Evolutionary conservation across 2,113 vertebrate species (phyloP).

Genomic region (Dendropsophus ebraccatus): DNA sequence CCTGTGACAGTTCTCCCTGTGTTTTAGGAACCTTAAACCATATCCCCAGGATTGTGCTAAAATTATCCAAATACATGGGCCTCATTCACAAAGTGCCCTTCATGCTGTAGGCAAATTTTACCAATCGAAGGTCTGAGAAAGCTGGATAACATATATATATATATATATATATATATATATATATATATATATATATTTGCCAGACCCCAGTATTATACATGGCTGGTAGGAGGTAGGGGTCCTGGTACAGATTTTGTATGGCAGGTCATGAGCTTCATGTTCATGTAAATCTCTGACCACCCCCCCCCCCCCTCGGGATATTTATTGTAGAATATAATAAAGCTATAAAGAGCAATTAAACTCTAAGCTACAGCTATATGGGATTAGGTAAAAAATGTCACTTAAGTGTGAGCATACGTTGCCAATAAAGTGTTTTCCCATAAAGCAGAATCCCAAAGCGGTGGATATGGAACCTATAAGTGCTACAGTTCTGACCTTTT

Average conservation of each 20-base stretch:
- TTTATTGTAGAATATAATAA: background rate
- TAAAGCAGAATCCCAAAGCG: background rate
- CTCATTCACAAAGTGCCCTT: no score
- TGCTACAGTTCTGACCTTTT: conserved; percentile 38
- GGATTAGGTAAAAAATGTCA: background rate
- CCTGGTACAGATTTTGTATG: background rate
- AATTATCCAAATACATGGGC: no score
- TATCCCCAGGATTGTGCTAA: no score
- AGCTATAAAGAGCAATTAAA: background rate
- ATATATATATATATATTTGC: no score
- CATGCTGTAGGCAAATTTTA: no score
- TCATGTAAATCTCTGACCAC: no score
- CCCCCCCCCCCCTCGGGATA: background rate
- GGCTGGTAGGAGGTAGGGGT: background rate
- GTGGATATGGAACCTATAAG: background rate
- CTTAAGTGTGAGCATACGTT: background rate
- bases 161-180: no score
- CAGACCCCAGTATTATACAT: background rate
- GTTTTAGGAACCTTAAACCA: no score
- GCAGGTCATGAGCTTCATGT: background rate
- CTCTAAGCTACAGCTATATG: background rate
- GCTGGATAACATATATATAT: no score
- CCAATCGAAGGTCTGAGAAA: no score
- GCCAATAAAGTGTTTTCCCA: conserved; percentile 14
- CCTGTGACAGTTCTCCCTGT: no score